Percentiles rank a stretch among this genome's conserved stretches.
Evolutionary conservation across 2,113 vertebrate species (phyloP).

Genomic region (Phylloscopus trochiloides): DNA sequence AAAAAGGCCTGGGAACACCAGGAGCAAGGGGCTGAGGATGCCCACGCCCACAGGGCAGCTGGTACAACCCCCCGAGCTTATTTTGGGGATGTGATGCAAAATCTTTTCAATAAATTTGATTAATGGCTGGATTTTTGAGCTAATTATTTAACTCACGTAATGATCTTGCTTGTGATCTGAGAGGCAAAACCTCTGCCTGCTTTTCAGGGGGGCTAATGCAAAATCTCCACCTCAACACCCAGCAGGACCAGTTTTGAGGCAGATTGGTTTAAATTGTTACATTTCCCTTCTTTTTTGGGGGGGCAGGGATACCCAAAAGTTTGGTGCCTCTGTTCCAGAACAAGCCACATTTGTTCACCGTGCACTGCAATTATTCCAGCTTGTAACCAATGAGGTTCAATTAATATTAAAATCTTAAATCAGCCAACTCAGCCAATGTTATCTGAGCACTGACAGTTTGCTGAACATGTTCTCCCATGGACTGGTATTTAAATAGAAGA

Average conservation of each 20-base stretch:
- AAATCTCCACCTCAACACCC: neutral
- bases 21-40: neutral
- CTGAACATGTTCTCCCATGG: neutral
- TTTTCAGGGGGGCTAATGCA: neutral
- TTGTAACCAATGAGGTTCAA: neutral
- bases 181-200: neutral
- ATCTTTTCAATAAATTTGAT: neutral
- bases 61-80: rapidly evolving
- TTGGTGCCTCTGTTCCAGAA: neutral
- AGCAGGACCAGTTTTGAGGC: neutral
- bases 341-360: rapidly evolving
- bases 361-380: neutral
- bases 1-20: rapidly evolving
- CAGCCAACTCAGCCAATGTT: neutral
- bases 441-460: neutral
- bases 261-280: neutral
- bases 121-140: neutral
- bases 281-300: neutral
- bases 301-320: neutral
- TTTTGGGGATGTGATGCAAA: neutral
- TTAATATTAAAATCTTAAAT: neutral
- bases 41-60: neutral
- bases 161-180: neutral
- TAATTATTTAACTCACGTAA: neutral
- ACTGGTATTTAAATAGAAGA: neutral